phyloP scores from a whole-genome alignment of 2,797 vertebrate species.

The Momotus momota region DNA sequence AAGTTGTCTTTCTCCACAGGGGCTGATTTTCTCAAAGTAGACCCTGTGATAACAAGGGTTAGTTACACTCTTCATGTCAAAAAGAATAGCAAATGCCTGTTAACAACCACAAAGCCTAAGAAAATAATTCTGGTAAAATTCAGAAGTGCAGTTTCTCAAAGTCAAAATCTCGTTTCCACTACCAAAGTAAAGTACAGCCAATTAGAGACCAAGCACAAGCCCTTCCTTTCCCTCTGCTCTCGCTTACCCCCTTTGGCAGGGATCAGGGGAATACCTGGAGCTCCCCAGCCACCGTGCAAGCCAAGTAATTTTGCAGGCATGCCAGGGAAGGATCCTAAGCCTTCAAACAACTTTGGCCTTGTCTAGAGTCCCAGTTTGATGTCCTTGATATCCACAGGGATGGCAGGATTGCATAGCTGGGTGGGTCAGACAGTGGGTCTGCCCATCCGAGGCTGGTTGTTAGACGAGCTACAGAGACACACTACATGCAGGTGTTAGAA shows the following conservation, averaged over 20 bases:
- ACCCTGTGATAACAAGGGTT: background rate
- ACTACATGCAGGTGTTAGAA: background rate
- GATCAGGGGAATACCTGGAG: background rate
- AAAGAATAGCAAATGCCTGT: background rate
- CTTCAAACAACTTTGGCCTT: background rate
- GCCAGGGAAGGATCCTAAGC: background rate
- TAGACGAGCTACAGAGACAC: accelerated
- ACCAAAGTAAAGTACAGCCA: background rate
- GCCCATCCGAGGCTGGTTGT: background rate
- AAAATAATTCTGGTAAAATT: background rate
- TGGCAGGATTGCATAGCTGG: accelerated
- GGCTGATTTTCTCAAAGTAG: background rate
- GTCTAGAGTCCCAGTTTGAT: background rate
- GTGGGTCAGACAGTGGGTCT: accelerated
- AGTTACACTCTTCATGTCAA: background rate
- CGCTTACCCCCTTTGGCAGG: background rate
- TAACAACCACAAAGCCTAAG: background rate
- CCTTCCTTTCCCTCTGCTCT: background rate
- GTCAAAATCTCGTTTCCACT: background rate
- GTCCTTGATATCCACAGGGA: background rate
- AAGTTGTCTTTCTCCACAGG: background rate
- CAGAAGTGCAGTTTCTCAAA: background rate
- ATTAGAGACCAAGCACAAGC: background rate
- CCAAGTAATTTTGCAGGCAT: background rate
- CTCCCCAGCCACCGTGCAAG: background rate